Percentiles rank a stretch among this genome's conserved stretches.
Conservation (phyloP, 2,113 vertebrate species). For the Cyanistes caeruleus region DNA sequence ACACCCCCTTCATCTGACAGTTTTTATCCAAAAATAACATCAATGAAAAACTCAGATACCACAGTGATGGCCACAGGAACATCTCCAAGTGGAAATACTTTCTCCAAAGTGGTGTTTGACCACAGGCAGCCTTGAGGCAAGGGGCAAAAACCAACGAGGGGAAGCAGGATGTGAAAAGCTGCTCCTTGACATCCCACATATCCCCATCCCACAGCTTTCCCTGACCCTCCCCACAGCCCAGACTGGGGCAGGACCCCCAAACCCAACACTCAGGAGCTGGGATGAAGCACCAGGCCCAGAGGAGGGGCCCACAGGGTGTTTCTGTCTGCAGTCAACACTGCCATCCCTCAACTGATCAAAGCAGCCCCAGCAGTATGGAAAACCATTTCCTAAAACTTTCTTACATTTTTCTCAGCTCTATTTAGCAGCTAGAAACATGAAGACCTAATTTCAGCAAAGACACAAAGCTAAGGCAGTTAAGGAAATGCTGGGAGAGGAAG, state of each 20-base stretch:
- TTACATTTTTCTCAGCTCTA: neutral
- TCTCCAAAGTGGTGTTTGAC: neutral
- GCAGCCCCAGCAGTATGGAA: neutral
- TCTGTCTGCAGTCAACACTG: neutral
- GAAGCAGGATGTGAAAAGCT: neutral
- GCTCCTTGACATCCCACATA: neutral
- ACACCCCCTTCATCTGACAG: neutral
- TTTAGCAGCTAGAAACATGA: neutral
- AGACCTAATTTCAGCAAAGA: neutral
- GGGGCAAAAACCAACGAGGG: neutral
- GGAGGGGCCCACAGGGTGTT: rapidly evolving
- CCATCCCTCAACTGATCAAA: neutral
- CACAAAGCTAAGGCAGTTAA: rapidly evolving
- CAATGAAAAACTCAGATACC: neutral
- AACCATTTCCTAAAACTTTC: neutral
- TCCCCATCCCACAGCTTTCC: neutral
- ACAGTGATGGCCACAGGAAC: neutral
- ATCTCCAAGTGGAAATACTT: neutral
- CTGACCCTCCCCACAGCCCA: neutral
- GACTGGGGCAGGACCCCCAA: neutral
- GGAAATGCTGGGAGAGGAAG: neutral
- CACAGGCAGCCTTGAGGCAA: neutral
- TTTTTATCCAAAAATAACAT: neutral
- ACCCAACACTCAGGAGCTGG: neutral
- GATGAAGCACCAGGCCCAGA: neutral